These are phyloP conservation scores for Fabriciana adippe DNA, from an alignment of 2,888 invertebrate species.

Conservation along the genomic window DNA sequence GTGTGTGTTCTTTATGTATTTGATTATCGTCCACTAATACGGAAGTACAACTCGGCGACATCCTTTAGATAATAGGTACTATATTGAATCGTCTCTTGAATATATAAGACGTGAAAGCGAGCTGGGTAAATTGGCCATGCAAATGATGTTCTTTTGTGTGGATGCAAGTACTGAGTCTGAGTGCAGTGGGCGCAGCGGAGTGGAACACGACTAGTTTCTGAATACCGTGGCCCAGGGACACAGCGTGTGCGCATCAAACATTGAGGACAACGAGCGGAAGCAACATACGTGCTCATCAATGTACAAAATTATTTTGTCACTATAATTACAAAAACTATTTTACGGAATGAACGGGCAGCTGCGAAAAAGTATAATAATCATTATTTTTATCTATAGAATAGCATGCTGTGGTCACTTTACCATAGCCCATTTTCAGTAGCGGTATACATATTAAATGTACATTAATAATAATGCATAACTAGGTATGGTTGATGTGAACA, in stretches of 20 bases:
- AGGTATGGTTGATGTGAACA: neutral
- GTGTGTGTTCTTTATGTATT: conserved; percentile 21
- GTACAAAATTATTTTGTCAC: conserved; percentile 43
- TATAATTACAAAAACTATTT: conserved; percentile 38
- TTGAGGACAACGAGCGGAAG: conserved; percentile 69
- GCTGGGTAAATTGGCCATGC: conserved; percentile 32
- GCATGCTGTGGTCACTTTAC: too few species aligned
- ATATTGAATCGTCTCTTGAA: conserved; percentile 30
- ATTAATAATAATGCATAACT: too few species aligned
- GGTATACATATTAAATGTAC: too few species aligned
- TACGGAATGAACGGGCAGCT: neutral
- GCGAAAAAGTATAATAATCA: too few species aligned
- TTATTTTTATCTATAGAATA: too few species aligned
- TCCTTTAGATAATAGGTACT: conserved; percentile 33
- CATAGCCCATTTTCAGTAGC: too few species aligned
- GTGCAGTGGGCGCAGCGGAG: conserved; percentile 62
- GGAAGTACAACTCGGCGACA: conserved; percentile 35
- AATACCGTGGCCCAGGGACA: conserved; percentile 56
- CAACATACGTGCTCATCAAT: conserved; percentile 55
- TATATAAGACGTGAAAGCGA: conserved; percentile 33
- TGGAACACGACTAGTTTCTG: conserved; percentile 76
- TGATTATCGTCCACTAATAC: conserved; percentile 30
- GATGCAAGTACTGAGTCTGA: conserved; percentile 54
- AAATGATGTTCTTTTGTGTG: conserved; percentile 41
- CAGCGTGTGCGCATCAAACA: conserved; percentile 61